Conservation (phyloP, 2,797 vertebrate genomes). For the Pseudochromis fuscus region DNA sequence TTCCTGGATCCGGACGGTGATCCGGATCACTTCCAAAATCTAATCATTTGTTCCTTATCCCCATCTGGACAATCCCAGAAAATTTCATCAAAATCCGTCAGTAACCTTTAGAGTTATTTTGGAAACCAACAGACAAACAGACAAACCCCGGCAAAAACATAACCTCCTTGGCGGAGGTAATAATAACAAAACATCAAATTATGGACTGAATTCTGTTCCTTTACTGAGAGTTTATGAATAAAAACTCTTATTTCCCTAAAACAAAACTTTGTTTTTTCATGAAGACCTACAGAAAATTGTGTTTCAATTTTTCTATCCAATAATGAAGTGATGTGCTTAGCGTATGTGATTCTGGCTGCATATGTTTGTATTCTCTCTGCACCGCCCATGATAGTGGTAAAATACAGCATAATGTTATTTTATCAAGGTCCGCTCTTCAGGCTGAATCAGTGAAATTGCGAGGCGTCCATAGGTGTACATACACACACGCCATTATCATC, state of each 20-base stretch:
- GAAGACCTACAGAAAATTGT: background rate
- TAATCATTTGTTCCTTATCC: too few relatives aligned
- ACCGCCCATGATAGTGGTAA: slow-evolving; percentile 18
- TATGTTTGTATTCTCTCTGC: slow-evolving; percentile 22
- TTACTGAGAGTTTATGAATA: too few relatives aligned
- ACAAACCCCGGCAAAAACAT: too few relatives aligned
- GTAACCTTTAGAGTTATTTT: too few relatives aligned
- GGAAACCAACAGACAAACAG: too few relatives aligned
- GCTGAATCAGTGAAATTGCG: slow-evolving; percentile 49
- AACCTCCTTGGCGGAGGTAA: too few relatives aligned
- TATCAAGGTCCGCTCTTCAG: slow-evolving; percentile 35
- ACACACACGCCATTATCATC: slow-evolving; percentile 47
- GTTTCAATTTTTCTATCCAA: background rate
- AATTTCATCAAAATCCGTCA: too few relatives aligned
- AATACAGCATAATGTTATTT: slow-evolving; percentile 52
- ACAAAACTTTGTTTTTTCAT: slow-evolving; percentile 8
- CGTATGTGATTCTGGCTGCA: background rate
- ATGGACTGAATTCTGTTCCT: too few relatives aligned
- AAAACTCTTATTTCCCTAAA: background rate
- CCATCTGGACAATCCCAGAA: too few relatives aligned
- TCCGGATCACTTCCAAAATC: too few relatives aligned
- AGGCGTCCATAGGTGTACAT: slow-evolving; percentile 22
- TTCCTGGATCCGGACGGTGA: too few relatives aligned
- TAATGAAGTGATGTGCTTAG: background rate
- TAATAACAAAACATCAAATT: too few relatives aligned